Base-by-base conservation (phyloP, 2,797 vertebrate species). In the Argyrosomus regius region DNA sequence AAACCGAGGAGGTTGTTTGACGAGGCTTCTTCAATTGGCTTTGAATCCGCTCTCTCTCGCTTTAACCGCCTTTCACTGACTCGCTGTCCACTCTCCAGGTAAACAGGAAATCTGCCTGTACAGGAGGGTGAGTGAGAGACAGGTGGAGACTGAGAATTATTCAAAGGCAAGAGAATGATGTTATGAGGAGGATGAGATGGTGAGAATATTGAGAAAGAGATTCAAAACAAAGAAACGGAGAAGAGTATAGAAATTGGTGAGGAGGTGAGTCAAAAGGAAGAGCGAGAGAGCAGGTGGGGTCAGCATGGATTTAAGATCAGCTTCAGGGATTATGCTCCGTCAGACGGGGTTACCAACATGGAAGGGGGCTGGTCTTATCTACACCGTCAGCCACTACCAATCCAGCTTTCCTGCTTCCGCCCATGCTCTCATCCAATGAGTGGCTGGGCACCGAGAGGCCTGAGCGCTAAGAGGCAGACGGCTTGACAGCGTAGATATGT, bases 311-410 rank as follows among this genome's bases (percentile, higher is more conserved):
- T 94, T 92, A 90, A 88, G 72, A 35, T 87, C 87, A 89, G 79
- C 85, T 50, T 73, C 54, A 4, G 85, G 91, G 94, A 95, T 95
- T 95, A 95, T 24, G 43, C 20, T 66, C 72, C 62, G 81, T 88
- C 88, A 88, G 67, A 83, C 31, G 20, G 80, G 74, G 91, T 88
- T 92, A 92, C 84, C 76, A 28, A 61, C 79, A 72, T 28, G 59
- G 68, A 80, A 39, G 62, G 56, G 67, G 87, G 91, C 72, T 3
- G 87, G 83, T 54, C 81, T 89, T 87, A 76, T 81, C 72, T 50
- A 22, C 49, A 31, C 22, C 59, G 18, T 81, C 60, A 79, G 76
- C 89, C 91, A 88, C 85, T 91, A 72, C 53, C 75, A 41, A 50
- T 31, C 62, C 71, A 52, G 66, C 3, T 10, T 52, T 58, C 60